phyloP scores from a whole-genome alignment of 1,140 invertebrate genomes.

The Archivesica marissinica region DNA sequence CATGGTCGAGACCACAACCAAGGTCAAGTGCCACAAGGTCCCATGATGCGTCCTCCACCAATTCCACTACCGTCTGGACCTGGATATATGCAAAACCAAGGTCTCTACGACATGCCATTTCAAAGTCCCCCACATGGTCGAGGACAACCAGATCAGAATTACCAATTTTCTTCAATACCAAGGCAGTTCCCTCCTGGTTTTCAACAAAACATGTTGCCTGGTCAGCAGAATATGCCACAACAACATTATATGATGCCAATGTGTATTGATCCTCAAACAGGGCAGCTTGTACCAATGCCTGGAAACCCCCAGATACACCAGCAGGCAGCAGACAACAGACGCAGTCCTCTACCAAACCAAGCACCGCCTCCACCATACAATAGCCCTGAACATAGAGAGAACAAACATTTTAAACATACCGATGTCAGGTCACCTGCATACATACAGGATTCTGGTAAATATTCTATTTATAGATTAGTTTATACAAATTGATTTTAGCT shows the following conservation, averaged over 20 bases:
- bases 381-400: not conserved
- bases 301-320: not conserved
- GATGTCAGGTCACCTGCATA: not conserved
- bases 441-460: not conserved
- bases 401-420: not conserved
- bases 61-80: not conserved
- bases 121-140: not conserved
- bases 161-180: not conserved
- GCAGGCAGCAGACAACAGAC: not conserved
- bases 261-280: not conserved
- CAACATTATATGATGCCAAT: not conserved
- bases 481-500: no score
- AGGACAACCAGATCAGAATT: not conserved
- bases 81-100: not conserved
- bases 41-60: no score
- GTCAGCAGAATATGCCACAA: not conserved
- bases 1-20: no score
- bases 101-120: not conserved
- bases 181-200: not conserved
- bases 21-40: no score
- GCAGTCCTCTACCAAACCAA: not conserved
- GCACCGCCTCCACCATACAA: constrained; percentile 1
- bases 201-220: not conserved
- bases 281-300: not conserved
- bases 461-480: not conserved